These are phyloP conservation scores for Agelastica alni DNA, from an alignment of 2,888 invertebrate species.

Conservation along the genomic window DNA sequence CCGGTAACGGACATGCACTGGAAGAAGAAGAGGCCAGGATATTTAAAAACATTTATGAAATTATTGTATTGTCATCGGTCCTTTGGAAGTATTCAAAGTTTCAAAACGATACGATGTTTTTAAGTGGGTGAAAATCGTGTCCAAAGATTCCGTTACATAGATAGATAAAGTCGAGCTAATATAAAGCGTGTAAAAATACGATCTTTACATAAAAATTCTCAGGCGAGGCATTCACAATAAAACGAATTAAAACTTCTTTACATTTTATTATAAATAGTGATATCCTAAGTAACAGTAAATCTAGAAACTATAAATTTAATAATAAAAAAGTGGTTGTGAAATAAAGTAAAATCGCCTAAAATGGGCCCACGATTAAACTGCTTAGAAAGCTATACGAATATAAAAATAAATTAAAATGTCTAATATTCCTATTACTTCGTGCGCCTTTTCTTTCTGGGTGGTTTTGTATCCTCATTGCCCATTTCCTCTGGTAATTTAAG, in stretches of 20 bases:
- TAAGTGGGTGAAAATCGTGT: too few species aligned
- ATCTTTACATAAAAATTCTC: too few species aligned
- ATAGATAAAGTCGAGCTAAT: too few species aligned
- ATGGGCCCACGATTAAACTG: slow-evolving; percentile 21
- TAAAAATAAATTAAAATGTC: slow-evolving; percentile 30
- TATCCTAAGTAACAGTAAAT: slow-evolving; percentile 28
- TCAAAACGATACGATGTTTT: too few species aligned
- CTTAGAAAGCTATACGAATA: slow-evolving; percentile 26
- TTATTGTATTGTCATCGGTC: too few species aligned
- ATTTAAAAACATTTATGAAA: too few species aligned
- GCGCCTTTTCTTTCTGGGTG: slow-evolving; percentile 36
- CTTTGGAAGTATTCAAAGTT: too few species aligned
- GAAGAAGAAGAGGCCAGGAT: too few species aligned
- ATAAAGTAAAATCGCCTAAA: slow-evolving; percentile 29
- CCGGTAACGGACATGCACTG: too few species aligned
- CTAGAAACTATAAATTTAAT: slow-evolving; percentile 29
- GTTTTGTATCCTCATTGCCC: slow-evolving; percentile 47
- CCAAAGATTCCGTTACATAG: too few species aligned
- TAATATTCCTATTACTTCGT: slow-evolving; percentile 16
- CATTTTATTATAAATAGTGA: slow-evolving; percentile 33
- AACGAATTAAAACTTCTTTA: slow-evolving; percentile 8
- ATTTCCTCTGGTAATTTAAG: slow-evolving; percentile 57
- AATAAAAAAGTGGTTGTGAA: slow-evolving; percentile 24
- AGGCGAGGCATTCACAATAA: too few species aligned
- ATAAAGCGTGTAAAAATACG: too few species aligned